These are phyloP conservation scores for Antheraea assamensis DNA, from an alignment of 2,888 invertebrate genomes.

Conservation along the genomic window DNA sequence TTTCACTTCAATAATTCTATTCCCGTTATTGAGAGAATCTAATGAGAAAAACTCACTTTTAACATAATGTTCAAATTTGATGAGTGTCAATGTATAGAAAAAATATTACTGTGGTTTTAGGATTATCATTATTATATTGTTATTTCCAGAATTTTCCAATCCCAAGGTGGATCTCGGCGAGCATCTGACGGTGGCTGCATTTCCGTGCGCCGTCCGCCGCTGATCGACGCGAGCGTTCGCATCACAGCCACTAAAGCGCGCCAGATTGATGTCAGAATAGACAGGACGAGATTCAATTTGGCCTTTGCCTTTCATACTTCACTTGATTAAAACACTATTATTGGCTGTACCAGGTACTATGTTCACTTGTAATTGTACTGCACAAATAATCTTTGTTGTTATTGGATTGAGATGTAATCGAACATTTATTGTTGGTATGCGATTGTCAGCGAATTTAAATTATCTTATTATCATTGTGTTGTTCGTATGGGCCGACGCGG, in stretches of 20 bases:
- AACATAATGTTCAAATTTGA: neutral
- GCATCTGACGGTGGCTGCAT: slow-evolving; percentile 74
- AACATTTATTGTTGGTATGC: neutral
- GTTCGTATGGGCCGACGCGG: too few relatives aligned
- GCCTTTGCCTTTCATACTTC: slow-evolving; percentile 87
- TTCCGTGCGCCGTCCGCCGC: slow-evolving; percentile 86
- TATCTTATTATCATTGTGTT: too few relatives aligned
- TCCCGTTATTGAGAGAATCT: neutral
- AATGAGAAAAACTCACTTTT: neutral
- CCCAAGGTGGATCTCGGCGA: slow-evolving; percentile 83
- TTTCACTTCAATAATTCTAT: too few relatives aligned
- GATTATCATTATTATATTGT: too few relatives aligned
- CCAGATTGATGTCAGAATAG: slow-evolving; percentile 87
- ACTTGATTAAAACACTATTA: slow-evolving; percentile 82
- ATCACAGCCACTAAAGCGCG: slow-evolving; percentile 83
- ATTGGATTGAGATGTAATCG: neutral
- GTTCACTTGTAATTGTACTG: neutral
- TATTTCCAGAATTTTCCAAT: slow-evolving; percentile 84
- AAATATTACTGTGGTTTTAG: neutral
- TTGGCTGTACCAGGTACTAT: slow-evolving; percentile 81
- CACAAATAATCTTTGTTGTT: neutral
- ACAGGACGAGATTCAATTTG: slow-evolving; percentile 87
- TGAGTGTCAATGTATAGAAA: neutral
- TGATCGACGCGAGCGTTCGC: slow-evolving; percentile 86
- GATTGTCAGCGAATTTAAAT: too few relatives aligned